phyloP scores from a whole-genome alignment of 2,888 invertebrate genomes.

The Synanthedon formicaeformis region DNA sequence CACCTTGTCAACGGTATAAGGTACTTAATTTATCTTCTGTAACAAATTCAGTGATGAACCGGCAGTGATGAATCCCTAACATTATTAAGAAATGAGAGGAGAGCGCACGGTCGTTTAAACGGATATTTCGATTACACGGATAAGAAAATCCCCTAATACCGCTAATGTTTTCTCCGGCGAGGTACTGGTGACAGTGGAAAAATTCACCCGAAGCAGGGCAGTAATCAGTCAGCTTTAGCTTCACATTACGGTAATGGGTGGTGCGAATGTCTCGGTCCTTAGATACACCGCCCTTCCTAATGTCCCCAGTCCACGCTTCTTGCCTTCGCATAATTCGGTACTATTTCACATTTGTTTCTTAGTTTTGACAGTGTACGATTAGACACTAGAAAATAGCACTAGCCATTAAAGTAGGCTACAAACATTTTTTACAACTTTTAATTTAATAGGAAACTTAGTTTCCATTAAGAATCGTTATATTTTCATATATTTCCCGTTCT shows the following conservation, averaged over 20 bases:
- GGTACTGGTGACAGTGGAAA: slow-evolving; percentile 36
- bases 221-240: slow-evolving; percentile 62
- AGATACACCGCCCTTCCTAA: slow-evolving; percentile 22
- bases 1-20: too few species aligned
- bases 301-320: slow-evolving; percentile 18
- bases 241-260: slow-evolving; percentile 51
- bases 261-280: slow-evolving; percentile 1
- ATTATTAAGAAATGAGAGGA: slow-evolving; percentile 1
- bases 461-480: too few species aligned
- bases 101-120: slow-evolving; percentile 13
- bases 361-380: too few species aligned
- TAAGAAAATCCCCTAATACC: slow-evolving; percentile 39
- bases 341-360: slow-evolving; percentile 14
- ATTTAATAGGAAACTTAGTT: too few species aligned
- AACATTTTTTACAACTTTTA: too few species aligned
- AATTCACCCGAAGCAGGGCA: slow-evolving; percentile 40
- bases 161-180: slow-evolving; percentile 35
- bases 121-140: slow-evolving; percentile 43
- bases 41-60: background rate
- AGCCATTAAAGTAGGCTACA: too few species aligned
- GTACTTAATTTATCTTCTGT: background rate
- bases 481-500: too few species aligned
- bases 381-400: too few species aligned
- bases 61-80: background rate
- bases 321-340: slow-evolving; percentile 23